These are phyloP conservation scores for Heliconius aoede DNA, from an alignment of 2,888 invertebrate genomes.

Conservation along the genomic window DNA sequence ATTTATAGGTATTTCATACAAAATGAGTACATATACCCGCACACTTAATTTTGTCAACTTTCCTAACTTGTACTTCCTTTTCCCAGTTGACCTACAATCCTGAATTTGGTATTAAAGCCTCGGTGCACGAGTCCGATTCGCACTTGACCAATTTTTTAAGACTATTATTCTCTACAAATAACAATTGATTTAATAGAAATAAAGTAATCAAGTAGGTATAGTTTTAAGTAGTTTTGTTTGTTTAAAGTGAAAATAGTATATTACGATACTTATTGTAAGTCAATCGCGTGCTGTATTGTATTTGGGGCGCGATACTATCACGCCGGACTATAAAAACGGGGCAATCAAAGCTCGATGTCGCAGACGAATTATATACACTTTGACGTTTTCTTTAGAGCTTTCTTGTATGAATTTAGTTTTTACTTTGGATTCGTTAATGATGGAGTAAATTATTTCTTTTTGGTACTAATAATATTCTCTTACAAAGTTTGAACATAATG, in stretches of 20 bases:
- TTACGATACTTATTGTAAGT: constrained; percentile 4
- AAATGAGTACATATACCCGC: too few species aligned
- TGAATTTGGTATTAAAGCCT: too few species aligned
- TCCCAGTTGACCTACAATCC: too few species aligned
- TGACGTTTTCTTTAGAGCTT: constrained; percentile 25
- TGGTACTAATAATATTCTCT: background rate
- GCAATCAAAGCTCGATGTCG: constrained; percentile 28
- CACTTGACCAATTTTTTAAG: too few species aligned
- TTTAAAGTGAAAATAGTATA: constrained; percentile 1
- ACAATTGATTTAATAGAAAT: background rate
- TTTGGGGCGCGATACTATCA: constrained; percentile 31
- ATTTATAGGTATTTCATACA: too few species aligned
- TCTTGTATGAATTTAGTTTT: background rate
- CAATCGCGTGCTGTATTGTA: constrained; percentile 36
- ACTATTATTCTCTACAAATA: background rate
- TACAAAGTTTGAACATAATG: background rate
- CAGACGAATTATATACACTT: constrained; percentile 25
- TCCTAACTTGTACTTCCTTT: too few species aligned
- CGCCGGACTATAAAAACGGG: constrained; percentile 22
- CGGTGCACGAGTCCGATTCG: too few species aligned
- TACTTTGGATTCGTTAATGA: background rate
- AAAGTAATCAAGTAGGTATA: background rate
- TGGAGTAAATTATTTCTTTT: background rate
- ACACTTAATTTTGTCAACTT: too few species aligned
- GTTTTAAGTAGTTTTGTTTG: constrained; percentile 7